Evolutionary conservation across 2,797 vertebrate genomes (phyloP).

Genomic region (Silurus lanzhouensis): DNA sequence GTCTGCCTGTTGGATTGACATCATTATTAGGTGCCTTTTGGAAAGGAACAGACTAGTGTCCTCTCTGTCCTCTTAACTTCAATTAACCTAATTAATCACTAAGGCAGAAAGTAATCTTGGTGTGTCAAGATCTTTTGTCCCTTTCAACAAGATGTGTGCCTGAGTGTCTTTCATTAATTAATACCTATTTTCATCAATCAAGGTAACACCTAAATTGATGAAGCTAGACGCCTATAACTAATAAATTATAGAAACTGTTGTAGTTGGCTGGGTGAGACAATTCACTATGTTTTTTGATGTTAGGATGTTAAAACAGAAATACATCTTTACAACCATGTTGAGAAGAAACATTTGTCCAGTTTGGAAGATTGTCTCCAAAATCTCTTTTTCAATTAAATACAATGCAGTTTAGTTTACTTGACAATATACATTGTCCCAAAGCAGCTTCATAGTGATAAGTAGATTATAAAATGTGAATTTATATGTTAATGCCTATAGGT

Average conservation of each 20-base stretch:
- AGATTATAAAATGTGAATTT: no score
- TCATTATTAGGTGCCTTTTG: conserved; percentile 43
- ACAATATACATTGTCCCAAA: no score
- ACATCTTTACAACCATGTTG: no score
- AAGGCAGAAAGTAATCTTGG: conserved; percentile 37
- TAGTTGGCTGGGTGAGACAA: conserved; percentile 3
- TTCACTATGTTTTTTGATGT: not conserved
- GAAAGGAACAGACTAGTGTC: conserved; percentile 34
- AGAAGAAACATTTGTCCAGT: no score
- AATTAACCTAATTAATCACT: conserved; percentile 46
- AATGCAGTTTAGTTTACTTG: no score
- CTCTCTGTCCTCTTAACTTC: conserved; percentile 15
- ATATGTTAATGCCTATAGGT: no score
- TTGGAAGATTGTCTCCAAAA: no score
- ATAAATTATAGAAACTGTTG: not conserved
- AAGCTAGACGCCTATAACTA: no score
- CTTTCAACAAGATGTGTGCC: not conserved
- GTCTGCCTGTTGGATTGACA: conserved; percentile 32
- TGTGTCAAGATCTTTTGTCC: conserved; percentile 17
- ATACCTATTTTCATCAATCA: conserved; percentile 30
- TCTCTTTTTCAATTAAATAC: no score
- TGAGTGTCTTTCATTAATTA: conserved; percentile 23
- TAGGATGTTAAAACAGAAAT: not conserved
- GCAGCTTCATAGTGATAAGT: no score
- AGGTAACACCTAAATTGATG: conserved; percentile 26